Evolutionary conservation across 2,113 vertebrate species (phyloP).

Genomic region (Podarcis raffonei): DNA sequence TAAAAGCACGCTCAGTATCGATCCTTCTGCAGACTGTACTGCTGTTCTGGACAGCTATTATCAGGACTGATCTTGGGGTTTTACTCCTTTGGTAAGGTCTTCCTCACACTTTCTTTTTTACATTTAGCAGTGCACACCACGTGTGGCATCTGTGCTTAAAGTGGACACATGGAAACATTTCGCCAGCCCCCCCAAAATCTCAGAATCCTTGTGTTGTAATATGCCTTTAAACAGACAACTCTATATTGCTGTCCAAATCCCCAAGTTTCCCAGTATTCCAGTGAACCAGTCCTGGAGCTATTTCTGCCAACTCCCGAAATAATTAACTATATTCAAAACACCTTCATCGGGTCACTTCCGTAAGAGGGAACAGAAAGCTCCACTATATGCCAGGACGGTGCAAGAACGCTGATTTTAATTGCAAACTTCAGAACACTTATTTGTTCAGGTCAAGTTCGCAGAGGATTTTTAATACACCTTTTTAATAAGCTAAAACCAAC

Average conservation of each 20-base stretch:
- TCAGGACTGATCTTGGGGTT: constrained; percentile 6
- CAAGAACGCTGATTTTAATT: neutral
- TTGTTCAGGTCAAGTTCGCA: neutral
- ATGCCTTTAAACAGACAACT: neutral
- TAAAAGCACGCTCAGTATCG: constrained; percentile 9
- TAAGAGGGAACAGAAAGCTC: neutral
- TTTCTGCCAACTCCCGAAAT: neutral
- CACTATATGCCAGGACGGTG: neutral
- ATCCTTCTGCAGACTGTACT: neutral
- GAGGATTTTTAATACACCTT: neutral
- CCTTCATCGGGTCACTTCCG: neutral
- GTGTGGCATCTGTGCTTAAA: neutral
- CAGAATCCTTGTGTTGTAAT: neutral
- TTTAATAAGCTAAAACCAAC: neutral
- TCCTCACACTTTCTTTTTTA: neutral
- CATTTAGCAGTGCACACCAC: neutral
- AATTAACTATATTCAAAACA: neutral
- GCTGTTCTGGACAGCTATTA: constrained; percentile 36
- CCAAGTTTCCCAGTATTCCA: too few species aligned
- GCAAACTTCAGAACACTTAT: neutral
- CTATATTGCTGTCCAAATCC: neutral
- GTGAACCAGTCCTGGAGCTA: too few species aligned
- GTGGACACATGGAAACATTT: neutral
- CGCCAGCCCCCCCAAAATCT: neutral
- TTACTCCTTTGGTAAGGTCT: neutral